Conservation (phyloP, 2,888 invertebrate species). For the Thymelicus lineola region DNA sequence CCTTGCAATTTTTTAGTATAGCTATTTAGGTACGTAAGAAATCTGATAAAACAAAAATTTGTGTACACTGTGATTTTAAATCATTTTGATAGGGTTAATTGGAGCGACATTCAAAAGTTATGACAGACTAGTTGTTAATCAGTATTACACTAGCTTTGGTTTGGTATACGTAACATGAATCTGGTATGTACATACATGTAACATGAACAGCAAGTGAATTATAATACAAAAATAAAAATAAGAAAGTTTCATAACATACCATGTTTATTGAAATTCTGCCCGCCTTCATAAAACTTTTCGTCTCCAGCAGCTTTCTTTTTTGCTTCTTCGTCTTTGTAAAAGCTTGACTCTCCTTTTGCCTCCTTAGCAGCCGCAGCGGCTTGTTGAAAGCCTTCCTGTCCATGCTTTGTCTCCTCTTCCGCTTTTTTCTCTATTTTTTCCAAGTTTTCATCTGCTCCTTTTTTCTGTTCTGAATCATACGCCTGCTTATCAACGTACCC, state of each 20-base stretch:
- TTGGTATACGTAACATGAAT: no score
- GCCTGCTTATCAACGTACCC: constrained; percentile 84
- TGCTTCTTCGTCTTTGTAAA: constrained; percentile 82
- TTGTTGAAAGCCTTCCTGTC: constrained; percentile 83
- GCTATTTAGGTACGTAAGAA: no score
- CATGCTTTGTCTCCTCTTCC: constrained; percentile 83
- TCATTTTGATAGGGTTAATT: no score
- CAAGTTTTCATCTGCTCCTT: constrained; percentile 81
- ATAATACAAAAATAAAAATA: no score
- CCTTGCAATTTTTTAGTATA: no score
- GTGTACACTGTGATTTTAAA: no score
- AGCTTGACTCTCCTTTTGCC: constrained; percentile 81
- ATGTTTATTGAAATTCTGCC: constrained; percentile 83
- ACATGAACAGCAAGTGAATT: no score
- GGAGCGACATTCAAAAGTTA: no score
- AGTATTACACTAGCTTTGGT: no score
- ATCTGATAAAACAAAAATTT: no score
- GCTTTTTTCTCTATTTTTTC: constrained; percentile 83
- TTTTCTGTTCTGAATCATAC: constrained; percentile 85
- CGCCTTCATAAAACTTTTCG: constrained; percentile 85
- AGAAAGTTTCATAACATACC: constrained; percentile 61
- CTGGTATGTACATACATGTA: no score
- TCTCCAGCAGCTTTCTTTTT: constrained; percentile 86
- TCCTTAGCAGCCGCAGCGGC: constrained; percentile 83
- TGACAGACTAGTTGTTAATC: no score